Base-by-base conservation (phyloP, 2,888 invertebrate genomes). In the Xestia rhomboidea region DNA sequence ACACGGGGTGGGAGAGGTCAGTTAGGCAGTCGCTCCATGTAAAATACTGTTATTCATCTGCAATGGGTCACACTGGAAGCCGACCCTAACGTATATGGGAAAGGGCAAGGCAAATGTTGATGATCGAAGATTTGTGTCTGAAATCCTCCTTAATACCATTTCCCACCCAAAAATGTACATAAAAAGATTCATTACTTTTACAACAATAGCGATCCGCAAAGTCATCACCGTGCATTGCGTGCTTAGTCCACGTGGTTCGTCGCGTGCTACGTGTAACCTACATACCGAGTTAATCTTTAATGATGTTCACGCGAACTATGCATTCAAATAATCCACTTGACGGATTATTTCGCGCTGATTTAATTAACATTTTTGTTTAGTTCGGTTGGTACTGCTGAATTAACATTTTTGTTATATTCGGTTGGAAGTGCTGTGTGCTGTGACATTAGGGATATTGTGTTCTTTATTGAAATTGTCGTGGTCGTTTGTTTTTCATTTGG, bases 291-390 rank as follows among this genome's bases (percentile, higher is more conserved):
- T 87, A 88, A 89, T 88, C 88, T 85, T 73, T 76, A 83, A 74
- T 66, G 76, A 79, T 79, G 80, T 89, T 85, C 88, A 88, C 88
- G 87, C 88, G 73, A 88, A 81, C 82, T 76, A 76, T 89, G 87
- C 83, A 87, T 87, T 87, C 83, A 76, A 82, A 84, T 87, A 87
- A 88, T 83, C 87, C 85, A 81, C 85, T 88, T 87, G 88, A 88
- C 79, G 80, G 88, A 89, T 87, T 89, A 83, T 83, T 83, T 83
- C 51, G 77, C 83, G 78, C 68, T 79, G 81, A 80, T 85, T 84
- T 83, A 77, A 85, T 81, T 87, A 77, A 77, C 79, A 83, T 78
- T 80, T 51, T 60, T 64, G 75, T 75, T 69, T 71, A 54, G 70
- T 75, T 51, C 68, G 64, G 79, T 74, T 79, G 71, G 79, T 70